Base-by-base conservation (phyloP, 2,888 invertebrate genomes). In the Gymnocheta viridis region DNA sequence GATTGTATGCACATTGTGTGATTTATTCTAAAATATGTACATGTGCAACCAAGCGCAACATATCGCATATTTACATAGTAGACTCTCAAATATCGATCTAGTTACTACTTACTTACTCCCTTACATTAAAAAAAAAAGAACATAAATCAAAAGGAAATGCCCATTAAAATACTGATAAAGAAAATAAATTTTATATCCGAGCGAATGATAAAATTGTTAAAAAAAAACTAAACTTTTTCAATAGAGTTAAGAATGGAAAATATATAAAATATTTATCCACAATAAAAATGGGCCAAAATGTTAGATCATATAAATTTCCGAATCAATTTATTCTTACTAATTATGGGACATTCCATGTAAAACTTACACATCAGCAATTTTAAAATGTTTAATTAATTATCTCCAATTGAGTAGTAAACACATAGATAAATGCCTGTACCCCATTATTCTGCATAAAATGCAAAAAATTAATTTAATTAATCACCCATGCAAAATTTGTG, bases 1-100 rank as follows among this genome's bases (percentile, higher is more conserved):
- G 51, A 67, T 44, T 79, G 74, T 38, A 44, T 62, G 35, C 73
- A 79, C 24, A 70, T 72, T 73, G 73, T 82, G 74, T 58, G 78
- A 79, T 47, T 64, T 66, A 24, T 70, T 72, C 32, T 17, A 10
- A 58, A 58, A 49, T 12, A 35, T 2, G 9, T 19, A 19, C 7
- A 35, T 2, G 69, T 27, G 19, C 56, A 58, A 44, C 66, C 24
- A n/a, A 10, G 35, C n/a, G 5, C 12, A 17, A 19, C 10, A 17
- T 19, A 14, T 12, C 9, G 7, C 27, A 17, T 5, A 12, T n/a
- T n/a, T 24, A 38, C 22, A 4, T 10, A 38, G 22, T 27, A 22
- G 51, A 51, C 14, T 24, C 24, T n/a, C 24, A 51, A 6, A 12
- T 14, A 49, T 35, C 17, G 4, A 38, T 22, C 10, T 19, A 38